phyloP scores from a whole-genome alignment of 2,113 vertebrate species.

The Bettongia penicillata region DNA sequence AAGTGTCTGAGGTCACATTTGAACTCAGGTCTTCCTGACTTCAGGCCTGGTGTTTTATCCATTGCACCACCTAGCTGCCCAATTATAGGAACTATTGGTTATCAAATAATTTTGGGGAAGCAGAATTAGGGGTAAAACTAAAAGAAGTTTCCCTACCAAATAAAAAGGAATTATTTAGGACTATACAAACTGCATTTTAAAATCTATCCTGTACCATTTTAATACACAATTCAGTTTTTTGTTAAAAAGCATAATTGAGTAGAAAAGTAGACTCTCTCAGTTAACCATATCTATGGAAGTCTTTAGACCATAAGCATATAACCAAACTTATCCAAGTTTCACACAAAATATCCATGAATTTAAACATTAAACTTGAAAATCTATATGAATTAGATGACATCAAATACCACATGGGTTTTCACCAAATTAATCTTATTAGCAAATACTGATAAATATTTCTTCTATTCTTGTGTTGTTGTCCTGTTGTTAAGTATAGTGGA shows the following conservation, averaged over 20 bases:
- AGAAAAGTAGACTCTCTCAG: background rate
- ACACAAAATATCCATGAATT: background rate
- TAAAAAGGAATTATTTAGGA: background rate
- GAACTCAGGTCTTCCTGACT: background rate
- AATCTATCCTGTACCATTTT: slow-evolving; percentile 9
- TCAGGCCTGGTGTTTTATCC: background rate
- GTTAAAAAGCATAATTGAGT: background rate
- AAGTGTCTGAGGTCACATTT: background rate
- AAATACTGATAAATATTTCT: background rate
- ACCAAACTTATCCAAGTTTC: background rate
- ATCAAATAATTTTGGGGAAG: background rate
- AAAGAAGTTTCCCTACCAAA: background rate
- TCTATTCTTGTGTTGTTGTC: background rate
- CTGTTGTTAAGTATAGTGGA: background rate
- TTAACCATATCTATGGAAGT: slow-evolving; percentile 2
- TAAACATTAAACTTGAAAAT: background rate
- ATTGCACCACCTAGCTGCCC: background rate
- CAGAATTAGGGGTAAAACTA: background rate
- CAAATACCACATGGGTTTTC: background rate
- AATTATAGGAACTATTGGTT: background rate
- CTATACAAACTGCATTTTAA: slow-evolving; percentile 11
- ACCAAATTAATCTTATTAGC: background rate
- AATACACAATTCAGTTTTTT: background rate
- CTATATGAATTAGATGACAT: background rate
- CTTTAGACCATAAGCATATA: background rate